A percentile compares a stretch with the other conserved stretches of the same genome.
Conservation (phyloP, 2,888 invertebrate genomes). For the Hirudinaria manillensis region DNA sequence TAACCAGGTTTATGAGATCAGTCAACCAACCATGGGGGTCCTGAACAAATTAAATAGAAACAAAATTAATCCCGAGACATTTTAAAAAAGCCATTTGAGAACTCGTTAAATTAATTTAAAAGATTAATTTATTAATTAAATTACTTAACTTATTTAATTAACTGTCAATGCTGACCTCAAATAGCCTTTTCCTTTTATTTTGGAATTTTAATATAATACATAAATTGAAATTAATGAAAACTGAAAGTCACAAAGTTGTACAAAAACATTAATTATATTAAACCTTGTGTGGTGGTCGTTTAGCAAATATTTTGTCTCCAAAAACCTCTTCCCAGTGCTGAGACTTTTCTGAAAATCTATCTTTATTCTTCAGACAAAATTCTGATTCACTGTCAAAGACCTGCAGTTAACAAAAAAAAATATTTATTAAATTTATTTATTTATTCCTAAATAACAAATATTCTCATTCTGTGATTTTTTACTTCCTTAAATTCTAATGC, state of each 20-base stretch:
- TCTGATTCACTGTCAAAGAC: constrained; percentile 56
- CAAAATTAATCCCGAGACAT: not conserved
- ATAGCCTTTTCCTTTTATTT: too few relatives aligned
- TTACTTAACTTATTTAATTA: not conserved
- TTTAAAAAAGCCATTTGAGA: not conserved
- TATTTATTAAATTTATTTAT: too few relatives aligned
- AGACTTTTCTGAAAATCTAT: constrained; percentile 44
- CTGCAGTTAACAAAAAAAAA: constrained; percentile 40
- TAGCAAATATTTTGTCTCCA: constrained; percentile 46
- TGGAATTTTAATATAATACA: too few relatives aligned
- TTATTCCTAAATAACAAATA: not conserved
- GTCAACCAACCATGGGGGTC: constrained; percentile 56
- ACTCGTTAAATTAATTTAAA: not conserved
- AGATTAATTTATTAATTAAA: not conserved
- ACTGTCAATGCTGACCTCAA: not conserved
- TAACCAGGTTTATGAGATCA: constrained; percentile 55
- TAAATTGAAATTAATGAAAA: too few relatives aligned
- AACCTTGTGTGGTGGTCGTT: constrained; percentile 38
- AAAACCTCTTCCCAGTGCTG: constrained; percentile 51
- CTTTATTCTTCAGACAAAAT: constrained; percentile 55
- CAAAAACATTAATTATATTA: too few relatives aligned
- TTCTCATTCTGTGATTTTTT: too few relatives aligned
- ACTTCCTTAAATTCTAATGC: too few relatives aligned
- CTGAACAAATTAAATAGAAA: constrained; percentile 31
- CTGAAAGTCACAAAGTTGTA: too few relatives aligned